Conservation (phyloP, 2,113 vertebrate species). For the human region DNA sequence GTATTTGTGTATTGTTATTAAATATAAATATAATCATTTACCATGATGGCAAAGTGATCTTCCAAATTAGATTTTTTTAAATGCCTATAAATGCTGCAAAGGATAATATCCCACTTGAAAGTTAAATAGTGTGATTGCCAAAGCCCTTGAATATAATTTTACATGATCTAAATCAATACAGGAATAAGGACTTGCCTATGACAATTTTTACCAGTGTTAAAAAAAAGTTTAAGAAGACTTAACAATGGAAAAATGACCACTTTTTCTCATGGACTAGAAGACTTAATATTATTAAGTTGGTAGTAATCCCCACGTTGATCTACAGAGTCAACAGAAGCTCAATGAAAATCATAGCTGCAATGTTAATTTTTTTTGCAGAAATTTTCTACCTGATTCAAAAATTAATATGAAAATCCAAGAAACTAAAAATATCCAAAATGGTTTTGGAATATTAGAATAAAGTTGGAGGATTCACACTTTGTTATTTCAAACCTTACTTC, state of each 20-base stretch:
- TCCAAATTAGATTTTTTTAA: background rate
- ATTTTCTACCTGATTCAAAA: background rate
- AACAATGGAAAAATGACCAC: background rate
- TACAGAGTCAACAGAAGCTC: background rate
- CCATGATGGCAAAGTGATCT: background rate
- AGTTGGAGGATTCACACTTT: background rate
- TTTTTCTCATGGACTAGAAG: background rate
- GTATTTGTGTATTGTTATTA: background rate
- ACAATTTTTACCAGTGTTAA: background rate
- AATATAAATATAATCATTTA: background rate
- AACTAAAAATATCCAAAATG: background rate
- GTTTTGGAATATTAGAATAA: background rate
- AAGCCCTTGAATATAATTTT: constrained; percentile 16
- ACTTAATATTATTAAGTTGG: background rate
- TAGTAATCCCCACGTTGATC: background rate
- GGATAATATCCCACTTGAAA: background rate
- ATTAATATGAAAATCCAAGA: background rate
- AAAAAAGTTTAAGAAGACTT: background rate
- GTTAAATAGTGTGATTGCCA: background rate
- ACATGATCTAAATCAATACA: background rate
- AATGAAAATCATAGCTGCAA: background rate
- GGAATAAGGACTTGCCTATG: background rate
- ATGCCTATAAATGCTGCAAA: background rate
- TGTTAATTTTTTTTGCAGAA: background rate
- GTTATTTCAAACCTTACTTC: background rate